phyloP scores from a whole-genome alignment of 2,797 vertebrate species.

The Tenualosa thibaudeaui region DNA sequence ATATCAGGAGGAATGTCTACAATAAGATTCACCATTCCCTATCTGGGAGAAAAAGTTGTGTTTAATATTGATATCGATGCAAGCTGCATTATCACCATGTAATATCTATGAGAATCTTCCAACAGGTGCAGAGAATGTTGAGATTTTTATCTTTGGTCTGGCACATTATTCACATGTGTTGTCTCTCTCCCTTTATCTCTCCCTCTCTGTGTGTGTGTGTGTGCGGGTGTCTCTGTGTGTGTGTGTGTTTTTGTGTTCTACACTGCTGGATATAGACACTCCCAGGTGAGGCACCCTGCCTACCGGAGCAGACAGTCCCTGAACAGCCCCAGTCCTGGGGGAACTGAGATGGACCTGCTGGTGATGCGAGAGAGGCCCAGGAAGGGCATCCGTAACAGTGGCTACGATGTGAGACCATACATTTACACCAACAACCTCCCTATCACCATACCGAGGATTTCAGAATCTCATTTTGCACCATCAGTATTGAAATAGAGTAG shows the following conservation, averaged over 20 bases:
- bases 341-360: conserved; percentile 98
- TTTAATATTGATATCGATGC: background rate
- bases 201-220: background rate
- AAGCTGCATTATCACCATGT: background rate
- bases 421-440: background rate
- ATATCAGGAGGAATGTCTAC: background rate
- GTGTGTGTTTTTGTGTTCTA: conserved; percentile 23
- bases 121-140: background rate
- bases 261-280: conserved; percentile 79
- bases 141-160: background rate
- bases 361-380: conserved; percentile 93
- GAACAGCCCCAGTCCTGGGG: conserved; percentile 95
- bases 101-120: background rate
- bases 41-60: background rate
- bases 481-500: background rate
- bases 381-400: conserved; percentile 94
- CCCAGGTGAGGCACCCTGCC: conserved; percentile 81
- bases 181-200: background rate
- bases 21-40: background rate
- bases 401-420: conserved; percentile 90
- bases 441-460: background rate
- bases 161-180: background rate
- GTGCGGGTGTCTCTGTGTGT: conserved; percentile 34
- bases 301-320: conserved; percentile 96
- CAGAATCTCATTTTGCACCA: background rate